Base-by-base conservation (phyloP, 2,797 vertebrate genomes). In the Labroides dimidiatus region DNA sequence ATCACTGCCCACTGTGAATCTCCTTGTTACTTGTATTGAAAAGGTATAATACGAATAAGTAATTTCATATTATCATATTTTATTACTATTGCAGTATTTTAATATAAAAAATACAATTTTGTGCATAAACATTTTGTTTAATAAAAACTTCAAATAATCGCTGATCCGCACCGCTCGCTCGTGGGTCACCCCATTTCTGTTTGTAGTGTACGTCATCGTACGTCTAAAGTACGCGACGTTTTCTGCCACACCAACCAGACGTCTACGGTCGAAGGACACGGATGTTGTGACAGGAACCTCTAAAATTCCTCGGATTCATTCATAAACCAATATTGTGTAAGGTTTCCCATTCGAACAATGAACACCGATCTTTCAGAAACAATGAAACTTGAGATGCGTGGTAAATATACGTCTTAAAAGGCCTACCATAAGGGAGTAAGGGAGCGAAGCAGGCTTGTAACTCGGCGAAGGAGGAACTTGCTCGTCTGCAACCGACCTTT, bases 191-290 rank as follows among this genome's bases (percentile, higher is more conserved):
- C 43, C n/a, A 3, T n/a, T 19, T n/a, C 30, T 42, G 41, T 42
- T 42, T 19, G 10, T 12, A n/a, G 17, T 1, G 1, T 1, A 57
- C 75, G 75, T 69, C 69, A 16, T 1, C 0, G 0, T 0, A 0
- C 89, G 90, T 90, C 90, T 89, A 68, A 0, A 44, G 15, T 10
- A 1, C 20, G 89, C 91, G 91, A 70, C 89, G 19, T 53, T 75
- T 52, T 48, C 47, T 3, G 37, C 20, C 20, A 39, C 49, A 7
- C 52, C 3, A 56, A 33, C 68, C 61, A 63, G 53, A 36, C 14
- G 37, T 45, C 17, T 17, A 2, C 16, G 60, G 16, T 1, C 61
- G 78, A 91, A 89, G 88, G 89, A 15, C 88, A 87, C 43, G 1
- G 13, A 8, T 43, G 14, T 33, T 33, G 6, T 60, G 23, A 17